phyloP scores from a whole-genome alignment of 2,113 vertebrate species.

The Rhipidura dahli region DNA sequence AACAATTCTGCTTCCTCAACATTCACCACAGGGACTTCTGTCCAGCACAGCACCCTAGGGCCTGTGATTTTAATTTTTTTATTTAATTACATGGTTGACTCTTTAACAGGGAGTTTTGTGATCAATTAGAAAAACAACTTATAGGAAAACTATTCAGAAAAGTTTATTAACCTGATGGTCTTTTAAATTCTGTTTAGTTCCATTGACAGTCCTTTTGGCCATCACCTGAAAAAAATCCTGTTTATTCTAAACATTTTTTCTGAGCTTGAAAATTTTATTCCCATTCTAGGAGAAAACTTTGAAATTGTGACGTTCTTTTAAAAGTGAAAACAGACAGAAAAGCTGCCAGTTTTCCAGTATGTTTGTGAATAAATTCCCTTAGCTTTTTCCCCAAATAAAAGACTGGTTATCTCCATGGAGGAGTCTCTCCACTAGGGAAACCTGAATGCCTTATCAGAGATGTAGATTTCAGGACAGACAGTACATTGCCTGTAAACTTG shows the following conservation, averaged over 20 bases:
- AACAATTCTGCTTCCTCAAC: neutral
- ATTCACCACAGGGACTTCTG: neutral
- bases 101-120: neutral
- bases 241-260: neutral
- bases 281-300: neutral
- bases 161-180: neutral
- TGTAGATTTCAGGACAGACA: slow-evolving; percentile 48
- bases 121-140: neutral
- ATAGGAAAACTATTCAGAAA: neutral
- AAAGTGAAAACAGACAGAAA: neutral
- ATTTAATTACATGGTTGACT: neutral
- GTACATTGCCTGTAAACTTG: slow-evolving; percentile 57
- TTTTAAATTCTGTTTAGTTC: neutral
- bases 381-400: neutral
- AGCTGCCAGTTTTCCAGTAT: neutral
- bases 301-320: neutral
- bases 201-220: neutral
- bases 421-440: slow-evolving; percentile 1
- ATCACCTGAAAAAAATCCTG: neutral
- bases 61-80: neutral
- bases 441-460: neutral
- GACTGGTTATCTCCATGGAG: neutral
- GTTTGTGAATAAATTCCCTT: slow-evolving; percentile 4
- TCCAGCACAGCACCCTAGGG: neutral
- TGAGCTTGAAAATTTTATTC: neutral